These are phyloP conservation scores for Cynoglossus semilaevis DNA, from an alignment of 2,113 vertebrate species.

Conservation along the genomic window DNA sequence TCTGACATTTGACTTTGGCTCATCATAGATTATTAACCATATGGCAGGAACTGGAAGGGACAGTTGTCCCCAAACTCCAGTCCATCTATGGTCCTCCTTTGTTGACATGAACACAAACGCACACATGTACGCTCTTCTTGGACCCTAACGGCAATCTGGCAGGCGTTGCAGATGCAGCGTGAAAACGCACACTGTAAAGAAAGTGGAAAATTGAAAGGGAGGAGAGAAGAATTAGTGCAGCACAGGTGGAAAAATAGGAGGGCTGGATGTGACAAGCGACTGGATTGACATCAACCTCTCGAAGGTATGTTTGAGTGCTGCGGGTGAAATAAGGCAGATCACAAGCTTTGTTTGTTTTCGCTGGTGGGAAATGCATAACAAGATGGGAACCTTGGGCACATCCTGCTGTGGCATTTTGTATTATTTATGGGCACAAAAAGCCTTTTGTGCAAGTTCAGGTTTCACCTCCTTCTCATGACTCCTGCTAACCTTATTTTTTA, in stretches of 20 bases:
- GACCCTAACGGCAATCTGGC: conserved; percentile 30
- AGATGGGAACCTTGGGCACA: conserved; percentile 17
- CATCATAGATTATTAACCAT: conserved; percentile 19
- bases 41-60: conserved; percentile 1
- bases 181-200: conserved; percentile 50
- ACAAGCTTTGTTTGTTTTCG: conserved; percentile 28
- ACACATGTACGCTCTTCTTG: conserved; percentile 9
- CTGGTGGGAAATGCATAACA: conserved; percentile 23
- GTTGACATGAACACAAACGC: conserved; percentile 24
- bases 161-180: conserved; percentile 25
- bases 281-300: conserved; percentile 58
- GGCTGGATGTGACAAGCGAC: conserved; percentile 48
- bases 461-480: background rate
- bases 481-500: conserved; percentile 8
- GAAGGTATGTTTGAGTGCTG: conserved; percentile 51
- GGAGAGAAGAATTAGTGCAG: conserved; percentile 20
- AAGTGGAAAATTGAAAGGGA: conserved; percentile 3
- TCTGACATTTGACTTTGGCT: conserved; percentile 29
- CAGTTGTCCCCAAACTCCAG: conserved; percentile 9
- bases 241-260: conserved; percentile 20
- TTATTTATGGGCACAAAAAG: conserved; percentile 34
- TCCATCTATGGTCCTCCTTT: conserved; percentile 6
- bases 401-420: conserved; percentile 9
- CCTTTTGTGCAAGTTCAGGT: conserved; percentile 20
- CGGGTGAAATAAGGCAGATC: conserved; percentile 54